These are phyloP conservation scores for Tenthredo amoena DNA, from an alignment of 2,888 invertebrate genomes.

Conservation along the genomic window DNA sequence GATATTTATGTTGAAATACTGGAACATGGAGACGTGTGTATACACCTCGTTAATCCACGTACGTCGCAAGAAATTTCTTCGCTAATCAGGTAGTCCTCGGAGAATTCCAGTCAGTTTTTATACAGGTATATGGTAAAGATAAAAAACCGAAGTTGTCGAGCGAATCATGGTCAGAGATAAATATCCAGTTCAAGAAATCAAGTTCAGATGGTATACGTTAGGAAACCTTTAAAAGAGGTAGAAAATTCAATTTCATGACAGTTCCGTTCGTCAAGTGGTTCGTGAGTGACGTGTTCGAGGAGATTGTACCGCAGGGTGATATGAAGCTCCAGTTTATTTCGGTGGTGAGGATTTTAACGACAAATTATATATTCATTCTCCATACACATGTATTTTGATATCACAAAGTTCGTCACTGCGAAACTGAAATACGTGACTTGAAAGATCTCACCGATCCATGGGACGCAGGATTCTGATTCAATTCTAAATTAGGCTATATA, in stretches of 20 bases:
- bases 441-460: background rate
- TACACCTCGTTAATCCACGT: too few relatives aligned
- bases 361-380: background rate
- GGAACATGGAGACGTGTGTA: background rate
- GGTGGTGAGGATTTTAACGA: constrained; percentile 66
- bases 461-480: background rate
- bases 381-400: background rate
- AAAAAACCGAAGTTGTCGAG: constrained; percentile 11
- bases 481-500: background rate
- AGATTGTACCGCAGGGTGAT: constrained; percentile 59
- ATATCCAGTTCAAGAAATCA: constrained; percentile 56
- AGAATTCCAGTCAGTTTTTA: constrained; percentile 26
- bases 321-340: constrained; percentile 70
- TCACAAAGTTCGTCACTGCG: background rate
- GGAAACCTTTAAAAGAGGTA: constrained; percentile 71
- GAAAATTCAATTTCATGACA: constrained; percentile 61
- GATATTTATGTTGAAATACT: background rate
- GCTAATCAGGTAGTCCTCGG: background rate
- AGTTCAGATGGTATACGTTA: constrained; percentile 34
- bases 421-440: background rate
- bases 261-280: constrained; percentile 63
- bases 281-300: constrained; percentile 63
- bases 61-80: background rate
- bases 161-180: constrained; percentile 23
- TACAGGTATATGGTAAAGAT: background rate